Conservation (phyloP, 2,113 vertebrate genomes). For the Chaetorhynchus papuensis region DNA sequence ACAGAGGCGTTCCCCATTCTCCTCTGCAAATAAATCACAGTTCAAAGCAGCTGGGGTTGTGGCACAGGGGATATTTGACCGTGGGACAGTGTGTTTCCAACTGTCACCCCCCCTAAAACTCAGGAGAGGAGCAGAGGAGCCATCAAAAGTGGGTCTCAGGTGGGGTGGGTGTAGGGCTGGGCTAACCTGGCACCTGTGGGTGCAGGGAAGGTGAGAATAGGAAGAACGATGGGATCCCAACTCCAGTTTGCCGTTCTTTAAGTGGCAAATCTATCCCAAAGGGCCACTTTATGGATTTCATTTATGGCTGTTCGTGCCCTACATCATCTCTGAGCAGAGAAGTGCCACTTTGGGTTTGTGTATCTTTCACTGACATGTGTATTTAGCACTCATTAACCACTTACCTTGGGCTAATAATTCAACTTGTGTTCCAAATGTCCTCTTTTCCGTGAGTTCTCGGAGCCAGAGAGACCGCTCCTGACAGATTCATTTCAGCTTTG, state of each 20-base stretch:
- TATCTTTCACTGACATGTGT: slow-evolving; percentile 27
- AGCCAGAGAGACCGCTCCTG: not conserved
- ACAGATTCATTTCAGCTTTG: not conserved
- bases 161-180: not conserved
- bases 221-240: fast-evolving
- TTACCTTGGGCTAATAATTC: slow-evolving; percentile 46
- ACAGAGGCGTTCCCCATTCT: fast-evolving
- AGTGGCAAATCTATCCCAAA: not conserved
- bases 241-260: not conserved
- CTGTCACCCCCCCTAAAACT: not conserved
- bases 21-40: not conserved
- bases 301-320: not conserved
- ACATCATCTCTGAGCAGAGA: not conserved
- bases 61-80: not conserved
- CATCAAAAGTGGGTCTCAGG: fast-evolving
- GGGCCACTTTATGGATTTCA: not conserved
- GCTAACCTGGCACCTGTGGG: fast-evolving
- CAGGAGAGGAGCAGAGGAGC: not conserved
- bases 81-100: not conserved
- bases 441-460: not conserved
- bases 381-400: slow-evolving; percentile 46
- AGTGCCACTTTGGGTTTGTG: slow-evolving; percentile 22
- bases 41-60: not conserved
- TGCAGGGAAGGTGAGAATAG: not conserved
- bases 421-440: not conserved